A percentile compares a stretch with the other conserved stretches of the same genome.
Conservation (phyloP, 2,113 vertebrate species). For the Gambusia affinis region DNA sequence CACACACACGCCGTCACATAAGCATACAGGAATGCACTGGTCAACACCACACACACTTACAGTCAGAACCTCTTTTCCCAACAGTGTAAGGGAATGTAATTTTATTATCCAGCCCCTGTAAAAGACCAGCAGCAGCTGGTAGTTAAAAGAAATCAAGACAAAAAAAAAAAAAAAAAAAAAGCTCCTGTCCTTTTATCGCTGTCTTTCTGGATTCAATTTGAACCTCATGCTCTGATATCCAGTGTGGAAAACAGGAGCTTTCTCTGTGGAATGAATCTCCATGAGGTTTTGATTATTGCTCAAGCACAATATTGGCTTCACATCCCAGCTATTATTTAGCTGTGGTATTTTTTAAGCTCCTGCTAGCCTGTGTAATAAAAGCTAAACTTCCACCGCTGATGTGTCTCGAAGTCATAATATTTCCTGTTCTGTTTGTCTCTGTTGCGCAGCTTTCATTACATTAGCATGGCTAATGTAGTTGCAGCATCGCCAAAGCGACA, state of each 20-base stretch:
- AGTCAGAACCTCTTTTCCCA: conserved; percentile 55
- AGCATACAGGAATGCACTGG: conserved; percentile 67
- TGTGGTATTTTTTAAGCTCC: conserved; percentile 14
- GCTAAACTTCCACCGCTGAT: conserved; percentile 3
- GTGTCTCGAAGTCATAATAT: neutral
- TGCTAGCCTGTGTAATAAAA: neutral
- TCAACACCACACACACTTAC: conserved; percentile 61
- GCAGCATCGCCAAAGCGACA: too few species aligned
- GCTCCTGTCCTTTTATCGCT: neutral
- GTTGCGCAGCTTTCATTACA: too few species aligned
- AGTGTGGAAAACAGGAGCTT: conserved; percentile 9
- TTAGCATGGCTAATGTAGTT: too few species aligned
- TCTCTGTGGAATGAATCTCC: conserved; percentile 11
- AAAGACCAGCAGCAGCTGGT: conserved; percentile 34
- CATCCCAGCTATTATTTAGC: conserved; percentile 47
- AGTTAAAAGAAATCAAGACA: neutral
- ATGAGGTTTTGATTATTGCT: conserved; percentile 32
- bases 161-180: neutral
- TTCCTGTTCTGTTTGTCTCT: neutral
- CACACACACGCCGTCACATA: neutral
- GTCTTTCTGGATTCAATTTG: conserved; percentile 27
- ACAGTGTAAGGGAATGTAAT: conserved; percentile 42
- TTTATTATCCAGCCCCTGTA: conserved; percentile 46
- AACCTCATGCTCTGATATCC: conserved; percentile 27
- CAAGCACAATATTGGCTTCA: conserved; percentile 3